Base-by-base conservation (phyloP, 2,888 invertebrate genomes). In the Acanthoscelides obtectus region DNA sequence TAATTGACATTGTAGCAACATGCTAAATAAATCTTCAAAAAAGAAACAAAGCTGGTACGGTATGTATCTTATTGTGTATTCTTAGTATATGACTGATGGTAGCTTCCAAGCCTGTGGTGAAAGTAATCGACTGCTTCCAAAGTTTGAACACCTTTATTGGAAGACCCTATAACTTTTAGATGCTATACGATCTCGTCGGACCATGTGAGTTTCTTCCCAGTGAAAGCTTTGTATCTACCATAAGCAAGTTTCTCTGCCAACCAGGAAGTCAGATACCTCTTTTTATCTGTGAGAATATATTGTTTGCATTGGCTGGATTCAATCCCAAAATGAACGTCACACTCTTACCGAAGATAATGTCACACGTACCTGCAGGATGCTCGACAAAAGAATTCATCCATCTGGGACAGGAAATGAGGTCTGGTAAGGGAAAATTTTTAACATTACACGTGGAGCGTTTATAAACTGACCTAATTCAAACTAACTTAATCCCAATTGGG, bases 311-410 rank as follows among this genome's bases (percentile, higher is more conserved):
- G n/a, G 81, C 81, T 73, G 84, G 85, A 4, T 84, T 83, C 72
- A 84, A 82, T 71, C 72, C 73, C 2, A 68, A 84, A 74, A 81
- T 84, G 78, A 84, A 84, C 72, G 76, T 77, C 0, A 81, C 81
- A 0, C 69, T 82, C 1, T 70, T 85, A 25, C 80, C 80, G 5
- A 66, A 72, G 0, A 70, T 81, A 4, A 75, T 74, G 68, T 75
- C 75, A 22, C 79, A 79, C 45, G 75, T 81, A 2, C 85, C 85
- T 19, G 84, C 83, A 66, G 84, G 84, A 67, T 70, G 81, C 8
- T 88, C 94, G 0, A 88, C 90, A 0, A 89, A 89, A 78, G 93
- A 94, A 82, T 82, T 94, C 6, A 85, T 90, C 3, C 95, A 95
- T 83, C 94, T 89, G 80, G 90, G 87, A 0, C 95, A 95, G 84